These are phyloP conservation scores for Parnassius apollo DNA, from an alignment of 2,888 invertebrate genomes.

Conservation along the genomic window DNA sequence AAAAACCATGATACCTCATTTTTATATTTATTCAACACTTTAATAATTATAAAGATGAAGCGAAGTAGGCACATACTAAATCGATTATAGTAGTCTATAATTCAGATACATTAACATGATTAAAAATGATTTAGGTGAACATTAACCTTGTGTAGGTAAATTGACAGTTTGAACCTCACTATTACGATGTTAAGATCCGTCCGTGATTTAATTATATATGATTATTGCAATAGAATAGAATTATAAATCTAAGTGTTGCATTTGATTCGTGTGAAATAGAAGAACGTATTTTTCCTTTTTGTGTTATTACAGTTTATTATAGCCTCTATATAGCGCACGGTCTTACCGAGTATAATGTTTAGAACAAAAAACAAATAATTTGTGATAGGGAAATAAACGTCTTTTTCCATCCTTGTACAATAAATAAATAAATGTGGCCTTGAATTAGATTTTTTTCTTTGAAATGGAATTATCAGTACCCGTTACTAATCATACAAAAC, in stretches of 20 bases:
- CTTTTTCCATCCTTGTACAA: too few species aligned
- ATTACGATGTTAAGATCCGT: conserved; percentile 36
- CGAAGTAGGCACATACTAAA: background rate
- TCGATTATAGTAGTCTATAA: conserved; percentile 19
- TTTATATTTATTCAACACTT: too few species aligned
- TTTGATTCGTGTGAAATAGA: conserved; percentile 52
- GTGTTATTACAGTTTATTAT: conserved; percentile 52
- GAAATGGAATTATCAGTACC: too few species aligned
- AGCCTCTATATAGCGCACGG: conserved; percentile 47
- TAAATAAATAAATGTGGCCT: too few species aligned
- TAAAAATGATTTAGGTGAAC: conserved; percentile 30
- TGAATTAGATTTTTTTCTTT: too few species aligned
- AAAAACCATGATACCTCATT: background rate
- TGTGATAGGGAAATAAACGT: too few species aligned
- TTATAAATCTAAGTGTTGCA: conserved; percentile 39
- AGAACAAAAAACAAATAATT: too few species aligned
- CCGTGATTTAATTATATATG: conserved; percentile 44
- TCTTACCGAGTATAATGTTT: conserved; percentile 25
- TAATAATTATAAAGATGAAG: background rate
- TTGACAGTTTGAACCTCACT: conserved; percentile 30
- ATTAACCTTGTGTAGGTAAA: conserved; percentile 25
- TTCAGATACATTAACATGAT: conserved; percentile 18
- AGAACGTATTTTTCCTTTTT: conserved; percentile 42
- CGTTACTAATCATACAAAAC: too few species aligned
- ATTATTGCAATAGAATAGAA: conserved; percentile 38